These are phyloP conservation scores for Eristalinus sepulchralis DNA, from an alignment of 2,888 invertebrate species.

Conservation along the genomic window DNA sequence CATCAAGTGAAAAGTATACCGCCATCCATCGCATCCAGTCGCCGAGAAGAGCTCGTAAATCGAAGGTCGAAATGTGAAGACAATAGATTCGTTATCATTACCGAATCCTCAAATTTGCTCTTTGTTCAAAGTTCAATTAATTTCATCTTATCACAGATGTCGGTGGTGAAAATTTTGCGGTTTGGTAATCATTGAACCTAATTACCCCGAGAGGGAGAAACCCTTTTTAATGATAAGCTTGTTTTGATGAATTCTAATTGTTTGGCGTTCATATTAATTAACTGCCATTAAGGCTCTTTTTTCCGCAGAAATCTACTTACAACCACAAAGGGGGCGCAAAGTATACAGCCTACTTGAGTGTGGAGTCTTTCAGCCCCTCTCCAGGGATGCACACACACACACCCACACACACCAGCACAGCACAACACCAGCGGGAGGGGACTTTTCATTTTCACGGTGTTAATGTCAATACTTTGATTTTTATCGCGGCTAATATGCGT, in stretches of 20 bases:
- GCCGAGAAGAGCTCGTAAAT: neutral
- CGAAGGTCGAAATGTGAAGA: constrained; percentile 21
- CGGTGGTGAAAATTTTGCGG: constrained; percentile 20
- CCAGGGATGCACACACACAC: no score
- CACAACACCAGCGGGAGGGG: neutral
- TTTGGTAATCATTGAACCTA: constrained; percentile 24
- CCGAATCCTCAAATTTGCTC: constrained; percentile 8
- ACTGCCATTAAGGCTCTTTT: constrained; percentile 8
- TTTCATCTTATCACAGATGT: constrained; percentile 25
- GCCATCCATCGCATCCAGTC: no score
- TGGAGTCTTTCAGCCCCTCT: no score
- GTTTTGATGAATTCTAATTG: constrained; percentile 32
- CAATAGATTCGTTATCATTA: constrained; percentile 17
- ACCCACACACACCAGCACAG: neutral
- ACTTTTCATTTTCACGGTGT: neutral
- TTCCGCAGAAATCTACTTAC: neutral
- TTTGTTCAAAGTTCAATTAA: constrained; percentile 35
- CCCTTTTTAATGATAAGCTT: constrained; percentile 25
- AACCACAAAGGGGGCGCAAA: neutral
- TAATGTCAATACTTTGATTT: neutral
- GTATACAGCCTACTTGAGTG: neutral
- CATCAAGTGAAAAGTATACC: neutral
- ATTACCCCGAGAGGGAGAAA: constrained; percentile 17
- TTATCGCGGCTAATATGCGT: neutral
- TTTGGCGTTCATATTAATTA: constrained; percentile 27